Evolutionary conservation across 2,113 vertebrate species (phyloP), one percentile per base, ranked within the genome.

Genomic region (Chaenogobius annularis): DNA sequence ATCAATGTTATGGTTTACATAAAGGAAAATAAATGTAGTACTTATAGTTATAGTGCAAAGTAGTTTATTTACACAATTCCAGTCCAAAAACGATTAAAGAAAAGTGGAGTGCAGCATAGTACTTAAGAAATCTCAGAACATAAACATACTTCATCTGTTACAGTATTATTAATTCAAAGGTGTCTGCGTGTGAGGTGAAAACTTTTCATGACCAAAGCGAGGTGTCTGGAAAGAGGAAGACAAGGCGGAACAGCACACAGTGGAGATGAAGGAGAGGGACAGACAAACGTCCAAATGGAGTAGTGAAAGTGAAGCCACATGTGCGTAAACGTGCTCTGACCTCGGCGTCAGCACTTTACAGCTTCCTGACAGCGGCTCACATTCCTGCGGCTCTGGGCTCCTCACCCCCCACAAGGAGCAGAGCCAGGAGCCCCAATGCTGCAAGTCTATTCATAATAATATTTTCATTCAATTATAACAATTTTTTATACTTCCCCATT

Each of bases 291-390:
- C 14, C 43, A 73, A 75, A 82, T 65, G 79, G 70, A 82, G 77
- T 84, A 88, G 82, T 90, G 82, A 89, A 91, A 89, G 87, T 88
- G 86, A 89, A 89, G 87, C 84, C 89, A 90, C 87, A 91, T 92
- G 90, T 91, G 90, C 84, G 88, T 86, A 91, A 91, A 90, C 50
- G 82, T 80, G 85, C 70, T 72, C 74, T 90, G 89, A 93, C 87
- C 89, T 86, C 83, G 43, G 75, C 90, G 62, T 91, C 92, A 92
- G 88, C 90, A 89, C 83, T 92, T 93, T 91, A 89, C 86, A 72
- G 87, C 81, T 91, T 90, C 86, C 86, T 85, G 85, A 90, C 86
- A 79, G 86, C 80, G 72, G 85, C 80, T 87, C 69, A 50, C 91
- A 92, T 92, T 93, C 91, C 88, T 91, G 89, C 17, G 88, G 91